These are phyloP conservation scores for Amia ocellicauda DNA, from an alignment of 2,113 vertebrate genomes.

Conservation along the genomic window DNA sequence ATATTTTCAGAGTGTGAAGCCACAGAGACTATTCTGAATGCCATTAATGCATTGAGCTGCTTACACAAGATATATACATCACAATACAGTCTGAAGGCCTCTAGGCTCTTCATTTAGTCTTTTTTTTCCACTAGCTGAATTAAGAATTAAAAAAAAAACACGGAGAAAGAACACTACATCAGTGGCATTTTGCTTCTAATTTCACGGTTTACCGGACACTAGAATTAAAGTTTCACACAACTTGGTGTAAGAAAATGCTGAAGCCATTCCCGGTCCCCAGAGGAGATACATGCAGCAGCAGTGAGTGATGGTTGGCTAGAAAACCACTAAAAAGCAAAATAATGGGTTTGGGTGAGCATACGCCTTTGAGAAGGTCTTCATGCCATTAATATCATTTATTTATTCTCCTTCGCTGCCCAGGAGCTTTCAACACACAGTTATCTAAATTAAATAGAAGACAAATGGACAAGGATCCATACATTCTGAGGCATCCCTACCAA, in stretches of 20 bases:
- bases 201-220: constrained; percentile 47
- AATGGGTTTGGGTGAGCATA: too few relatives aligned
- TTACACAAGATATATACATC: background rate
- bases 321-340: background rate
- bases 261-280: background rate
- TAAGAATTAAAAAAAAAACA: background rate
- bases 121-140: background rate
- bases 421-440: too few relatives aligned
- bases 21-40: too few relatives aligned
- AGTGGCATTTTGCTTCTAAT: constrained; percentile 30
- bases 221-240: constrained; percentile 46
- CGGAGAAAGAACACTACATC: background rate
- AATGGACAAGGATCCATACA: too few relatives aligned
- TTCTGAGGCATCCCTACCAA: too few relatives aligned
- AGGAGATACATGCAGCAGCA: background rate
- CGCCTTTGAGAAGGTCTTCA: too few relatives aligned
- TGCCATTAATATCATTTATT: too few relatives aligned
- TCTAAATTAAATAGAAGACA: too few relatives aligned
- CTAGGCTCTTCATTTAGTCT: background rate
- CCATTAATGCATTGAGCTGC: constrained; percentile 20
- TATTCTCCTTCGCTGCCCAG: too few relatives aligned
- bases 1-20: too few relatives aligned
- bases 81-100: background rate
- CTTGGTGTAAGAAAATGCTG: constrained; percentile 31
- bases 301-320: background rate